Percentiles rank a stretch among this genome's conserved stretches.
phyloP scores from a whole-genome alignment of 2,888 invertebrate species.

The Ferdinandea cuprea region DNA sequence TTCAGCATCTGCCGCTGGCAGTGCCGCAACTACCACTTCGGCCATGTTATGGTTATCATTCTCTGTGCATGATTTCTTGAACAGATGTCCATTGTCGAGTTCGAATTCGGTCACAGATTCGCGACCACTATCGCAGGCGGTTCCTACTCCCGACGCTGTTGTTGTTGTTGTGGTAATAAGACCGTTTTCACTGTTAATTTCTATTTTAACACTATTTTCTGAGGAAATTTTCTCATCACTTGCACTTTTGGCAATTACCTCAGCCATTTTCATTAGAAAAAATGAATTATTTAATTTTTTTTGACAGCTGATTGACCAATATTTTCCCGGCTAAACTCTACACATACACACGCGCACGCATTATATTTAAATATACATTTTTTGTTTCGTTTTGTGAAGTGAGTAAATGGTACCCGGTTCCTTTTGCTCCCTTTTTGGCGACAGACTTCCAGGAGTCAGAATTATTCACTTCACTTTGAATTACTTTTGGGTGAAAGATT shows the following conservation, averaged over 20 bases:
- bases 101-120: slow-evolving; percentile 80
- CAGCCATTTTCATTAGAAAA: slow-evolving; percentile 53
- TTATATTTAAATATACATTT: slow-evolving; percentile 42
- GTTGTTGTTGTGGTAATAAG: slow-evolving; percentile 48
- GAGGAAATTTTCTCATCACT: slow-evolving; percentile 37
- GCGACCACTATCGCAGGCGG: slow-evolving; percentile 79
- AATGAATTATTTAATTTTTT: not conserved
- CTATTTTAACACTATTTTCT: slow-evolving; percentile 53
- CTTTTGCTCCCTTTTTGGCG: not conserved
- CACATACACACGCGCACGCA: slow-evolving; percentile 21
- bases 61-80: slow-evolving; percentile 71
- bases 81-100: slow-evolving; percentile 61
- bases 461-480: slow-evolving; percentile 17
- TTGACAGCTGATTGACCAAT: slow-evolving; percentile 34
- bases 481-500: slow-evolving; percentile 36
- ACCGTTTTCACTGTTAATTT: slow-evolving; percentile 54
- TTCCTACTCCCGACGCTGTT: slow-evolving; percentile 26
- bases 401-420: too few relatives aligned
- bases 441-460: slow-evolving; percentile 29
- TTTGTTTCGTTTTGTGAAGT: too few relatives aligned
- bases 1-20: slow-evolving; percentile 47
- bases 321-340: slow-evolving; percentile 54
- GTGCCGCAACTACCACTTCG: slow-evolving; percentile 75
- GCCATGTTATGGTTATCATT: slow-evolving; percentile 58
- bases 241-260: slow-evolving; percentile 15